Evolutionary conservation across 1,140 invertebrate species (phyloP).

Genomic region (Drosophila tani): DNA sequence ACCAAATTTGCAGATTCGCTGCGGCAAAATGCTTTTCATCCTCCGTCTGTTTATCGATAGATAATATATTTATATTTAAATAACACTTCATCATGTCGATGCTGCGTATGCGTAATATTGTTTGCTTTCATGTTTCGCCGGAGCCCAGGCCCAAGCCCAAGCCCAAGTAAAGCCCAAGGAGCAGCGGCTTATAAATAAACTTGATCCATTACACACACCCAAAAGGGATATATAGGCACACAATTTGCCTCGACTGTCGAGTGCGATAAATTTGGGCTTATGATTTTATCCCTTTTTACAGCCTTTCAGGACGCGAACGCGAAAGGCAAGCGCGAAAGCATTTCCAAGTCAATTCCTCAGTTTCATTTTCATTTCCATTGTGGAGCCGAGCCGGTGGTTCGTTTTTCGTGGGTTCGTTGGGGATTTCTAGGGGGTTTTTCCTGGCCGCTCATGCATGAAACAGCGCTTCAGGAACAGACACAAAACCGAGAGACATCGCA

Average conservation of each 20-base stretch:
- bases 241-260: slow-evolving; percentile 66
- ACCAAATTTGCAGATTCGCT: slow-evolving; percentile 79
- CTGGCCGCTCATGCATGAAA: slow-evolving; percentile 70
- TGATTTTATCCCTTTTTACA: slow-evolving; percentile 79
- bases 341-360: slow-evolving; percentile 62
- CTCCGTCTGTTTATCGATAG: slow-evolving; percentile 69
- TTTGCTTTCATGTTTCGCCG: slow-evolving; percentile 69
- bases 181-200: slow-evolving; percentile 73
- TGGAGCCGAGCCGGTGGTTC: slow-evolving; percentile 2
- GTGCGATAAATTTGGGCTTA: slow-evolving; percentile 81
- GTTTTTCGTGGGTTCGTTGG: too few relatives aligned
- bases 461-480: slow-evolving; percentile 67
- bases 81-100: slow-evolving; percentile 77
- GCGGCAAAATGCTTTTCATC: slow-evolving; percentile 70
- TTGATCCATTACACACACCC: slow-evolving; percentile 74
- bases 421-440: slow-evolving; percentile 43
- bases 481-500: slow-evolving; percentile 36
- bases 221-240: slow-evolving; percentile 30
- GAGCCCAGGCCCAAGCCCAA: background rate
- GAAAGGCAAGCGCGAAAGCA: slow-evolving; percentile 15
- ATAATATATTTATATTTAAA: slow-evolving; percentile 83
- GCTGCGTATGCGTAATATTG: slow-evolving; percentile 80
- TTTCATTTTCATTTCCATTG: slow-evolving; percentile 64
- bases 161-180: slow-evolving; percentile 15
- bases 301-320: slow-evolving; percentile 22